Evolutionary conservation across 2,888 invertebrate species (phyloP).

Genomic region (Rhagonycha fulva): DNA sequence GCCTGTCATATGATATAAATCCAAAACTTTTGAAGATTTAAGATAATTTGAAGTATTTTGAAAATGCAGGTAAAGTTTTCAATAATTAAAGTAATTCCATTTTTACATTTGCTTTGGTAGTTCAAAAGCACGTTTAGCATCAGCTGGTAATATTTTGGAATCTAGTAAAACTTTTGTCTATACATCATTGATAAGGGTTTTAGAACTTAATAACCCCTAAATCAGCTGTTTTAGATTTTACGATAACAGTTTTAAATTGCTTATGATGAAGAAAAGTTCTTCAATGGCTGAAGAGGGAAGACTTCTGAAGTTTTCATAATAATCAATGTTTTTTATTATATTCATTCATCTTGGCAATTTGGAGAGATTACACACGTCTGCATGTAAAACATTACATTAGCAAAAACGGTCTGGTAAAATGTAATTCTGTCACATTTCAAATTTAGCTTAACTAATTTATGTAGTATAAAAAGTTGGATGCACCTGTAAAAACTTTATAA

Average conservation of each 20-base stretch:
- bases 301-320: too few relatives aligned
- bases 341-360: neutral
- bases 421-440: neutral
- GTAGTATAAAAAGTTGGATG: neutral
- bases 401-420: neutral
- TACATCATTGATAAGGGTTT: neutral
- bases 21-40: constrained; percentile 27
- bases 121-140: neutral
- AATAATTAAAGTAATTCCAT: too few relatives aligned
- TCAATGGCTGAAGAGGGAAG: too few relatives aligned
- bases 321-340: too few relatives aligned
- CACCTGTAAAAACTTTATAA: neutral
- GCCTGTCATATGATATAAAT: constrained; percentile 30
- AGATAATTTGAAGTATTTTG: constrained; percentile 16
- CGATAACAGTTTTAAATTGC: neutral
- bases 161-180: neutral
- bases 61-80: neutral
- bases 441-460: neutral
- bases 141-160: neutral
- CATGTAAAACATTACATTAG: neutral
- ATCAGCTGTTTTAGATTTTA: neutral
- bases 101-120: too few relatives aligned
- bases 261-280: too few relatives aligned
- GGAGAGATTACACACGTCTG: neutral
- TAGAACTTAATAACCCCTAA: neutral